Conservation (phyloP, 2,113 vertebrate species). For the Taxidea taxus region DNA sequence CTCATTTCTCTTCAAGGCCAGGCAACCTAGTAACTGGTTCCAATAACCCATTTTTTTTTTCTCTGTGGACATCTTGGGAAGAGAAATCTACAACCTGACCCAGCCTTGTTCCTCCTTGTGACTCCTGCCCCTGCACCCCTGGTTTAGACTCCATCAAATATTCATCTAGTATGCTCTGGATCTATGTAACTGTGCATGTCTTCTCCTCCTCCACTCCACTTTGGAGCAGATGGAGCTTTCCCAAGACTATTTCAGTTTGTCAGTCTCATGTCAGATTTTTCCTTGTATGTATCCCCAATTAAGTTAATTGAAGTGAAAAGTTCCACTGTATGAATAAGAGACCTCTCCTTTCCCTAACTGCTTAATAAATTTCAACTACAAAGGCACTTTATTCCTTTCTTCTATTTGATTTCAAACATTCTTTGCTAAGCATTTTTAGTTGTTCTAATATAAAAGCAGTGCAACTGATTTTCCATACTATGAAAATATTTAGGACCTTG, state of each 20-base stretch:
- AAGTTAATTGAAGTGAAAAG: constrained; percentile 38
- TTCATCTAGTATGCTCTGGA: not conserved
- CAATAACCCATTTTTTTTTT: not conserved
- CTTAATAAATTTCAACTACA: constrained; percentile 2
- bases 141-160: not conserved
- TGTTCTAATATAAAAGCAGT: not conserved
- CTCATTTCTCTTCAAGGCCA: not conserved
- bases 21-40: not conserved
- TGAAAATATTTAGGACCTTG: not conserved
- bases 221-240: not conserved
- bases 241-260: not conserved
- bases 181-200: accelerated
- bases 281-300: constrained; percentile 19
- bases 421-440: constrained; percentile 24
- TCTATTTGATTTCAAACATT: not conserved
- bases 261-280: not conserved
- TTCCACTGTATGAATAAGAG: not conserved
- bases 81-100: not conserved
- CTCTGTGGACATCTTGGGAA: not conserved
- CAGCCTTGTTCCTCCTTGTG: not conserved
- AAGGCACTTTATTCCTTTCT: not conserved
- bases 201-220: not conserved
- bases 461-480: not conserved
- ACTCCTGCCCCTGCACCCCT: accelerated
- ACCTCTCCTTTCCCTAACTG: not conserved